phyloP scores from a whole-genome alignment of 1,140 invertebrate genomes.

The Nephotettix cincticeps region DNA sequence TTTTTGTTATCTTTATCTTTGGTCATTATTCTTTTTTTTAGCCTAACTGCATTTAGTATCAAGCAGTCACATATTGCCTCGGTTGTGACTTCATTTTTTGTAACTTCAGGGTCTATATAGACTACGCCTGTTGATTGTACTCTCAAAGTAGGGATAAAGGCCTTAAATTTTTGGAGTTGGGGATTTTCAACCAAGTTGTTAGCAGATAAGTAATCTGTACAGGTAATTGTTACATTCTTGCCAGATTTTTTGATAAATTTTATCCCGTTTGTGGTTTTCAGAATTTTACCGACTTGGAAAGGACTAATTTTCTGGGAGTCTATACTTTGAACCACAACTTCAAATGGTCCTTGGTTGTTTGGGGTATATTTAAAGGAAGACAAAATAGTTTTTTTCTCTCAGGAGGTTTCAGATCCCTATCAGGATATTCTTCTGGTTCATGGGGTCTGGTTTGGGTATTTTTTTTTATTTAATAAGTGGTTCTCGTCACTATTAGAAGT shows the following conservation, averaged over 20 bases:
- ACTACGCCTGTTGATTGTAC: background rate
- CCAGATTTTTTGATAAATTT: background rate
- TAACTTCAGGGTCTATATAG: background rate
- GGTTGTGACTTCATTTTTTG: background rate
- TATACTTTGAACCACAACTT: background rate
- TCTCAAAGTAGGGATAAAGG: background rate
- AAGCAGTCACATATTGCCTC: background rate
- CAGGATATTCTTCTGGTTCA: no score
- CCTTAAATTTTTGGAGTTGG: background rate
- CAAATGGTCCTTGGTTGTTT: conserved; percentile 5
- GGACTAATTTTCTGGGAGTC: background rate
- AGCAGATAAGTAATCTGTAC: background rate
- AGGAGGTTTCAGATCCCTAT: no score
- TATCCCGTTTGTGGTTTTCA: background rate
- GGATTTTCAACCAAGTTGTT: background rate
- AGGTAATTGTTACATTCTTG: background rate
- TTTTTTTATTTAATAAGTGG: no score
- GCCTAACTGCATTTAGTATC: background rate
- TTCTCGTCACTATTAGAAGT: no score
- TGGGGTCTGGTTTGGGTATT: no score
- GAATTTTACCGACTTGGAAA: background rate
- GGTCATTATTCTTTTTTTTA: background rate
- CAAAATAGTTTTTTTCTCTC: no score
- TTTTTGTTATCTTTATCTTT: background rate
- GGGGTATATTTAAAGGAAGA: no score